These are phyloP conservation scores for Lichenostomus cassidix DNA, from an alignment of 2,113 vertebrate genomes.

Conservation along the genomic window DNA sequence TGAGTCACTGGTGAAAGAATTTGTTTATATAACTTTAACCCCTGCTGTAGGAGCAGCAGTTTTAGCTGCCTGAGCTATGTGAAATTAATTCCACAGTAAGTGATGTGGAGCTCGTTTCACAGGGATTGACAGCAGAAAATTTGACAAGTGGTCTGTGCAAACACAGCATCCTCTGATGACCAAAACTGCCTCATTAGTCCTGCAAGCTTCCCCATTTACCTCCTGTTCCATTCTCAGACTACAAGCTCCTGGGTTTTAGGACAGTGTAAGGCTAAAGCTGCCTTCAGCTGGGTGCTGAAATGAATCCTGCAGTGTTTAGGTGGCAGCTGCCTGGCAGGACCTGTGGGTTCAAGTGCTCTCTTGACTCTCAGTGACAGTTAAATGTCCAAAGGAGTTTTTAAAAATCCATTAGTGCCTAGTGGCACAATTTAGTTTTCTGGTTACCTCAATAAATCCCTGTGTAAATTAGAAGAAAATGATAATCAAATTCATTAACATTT, in stretches of 20 bases:
- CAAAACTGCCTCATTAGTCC: neutral
- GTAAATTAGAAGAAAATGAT: constrained; percentile 29
- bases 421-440: neutral
- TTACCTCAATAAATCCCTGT: neutral
- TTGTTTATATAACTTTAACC: neutral
- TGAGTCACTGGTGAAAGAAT: neutral
- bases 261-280: neutral
- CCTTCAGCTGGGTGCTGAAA: neutral
- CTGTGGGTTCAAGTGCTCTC: neutral
- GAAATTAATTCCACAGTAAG: neutral
- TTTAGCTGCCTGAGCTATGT: neutral
- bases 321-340: neutral
- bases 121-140: neutral
- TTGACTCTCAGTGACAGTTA: neutral
- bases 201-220: neutral
- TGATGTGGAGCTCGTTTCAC: neutral
- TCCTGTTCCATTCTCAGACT: neutral
- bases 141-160: neutral
- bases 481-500: constrained; percentile 17
- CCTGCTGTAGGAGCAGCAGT: neutral
- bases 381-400: neutral
- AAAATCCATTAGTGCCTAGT: constrained; percentile 14
- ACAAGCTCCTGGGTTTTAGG: neutral
- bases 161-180: neutral
- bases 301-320: neutral